phyloP scores from a whole-genome alignment of 2,888 invertebrate genomes.

The Trachelus troglodyta region DNA sequence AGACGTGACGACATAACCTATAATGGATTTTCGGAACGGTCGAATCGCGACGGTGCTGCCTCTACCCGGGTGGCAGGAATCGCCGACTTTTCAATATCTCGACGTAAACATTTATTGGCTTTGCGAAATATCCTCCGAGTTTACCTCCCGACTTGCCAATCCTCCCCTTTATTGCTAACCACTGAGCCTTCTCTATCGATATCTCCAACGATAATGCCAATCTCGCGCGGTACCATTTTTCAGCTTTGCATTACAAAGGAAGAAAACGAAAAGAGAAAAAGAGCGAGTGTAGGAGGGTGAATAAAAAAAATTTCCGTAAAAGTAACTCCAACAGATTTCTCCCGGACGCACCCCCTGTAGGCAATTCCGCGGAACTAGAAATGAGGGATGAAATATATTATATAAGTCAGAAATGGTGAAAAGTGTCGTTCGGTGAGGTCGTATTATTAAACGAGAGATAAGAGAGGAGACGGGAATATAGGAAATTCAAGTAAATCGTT shows the following conservation, averaged over 20 bases:
- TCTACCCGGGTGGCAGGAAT: background rate
- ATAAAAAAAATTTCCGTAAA: background rate
- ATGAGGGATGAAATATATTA: background rate
- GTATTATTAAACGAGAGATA: background rate
- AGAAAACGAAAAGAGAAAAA: background rate
- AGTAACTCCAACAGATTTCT: background rate
- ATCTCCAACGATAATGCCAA: background rate
- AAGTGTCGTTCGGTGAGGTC: background rate
- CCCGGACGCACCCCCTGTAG: background rate
- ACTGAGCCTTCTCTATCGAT: background rate
- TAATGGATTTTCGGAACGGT: background rate
- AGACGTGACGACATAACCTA: background rate
- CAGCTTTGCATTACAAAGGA: background rate
- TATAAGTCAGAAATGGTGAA: background rate
- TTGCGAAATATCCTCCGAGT: constrained; percentile 14
- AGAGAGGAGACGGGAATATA: background rate
- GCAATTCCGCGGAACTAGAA: background rate
- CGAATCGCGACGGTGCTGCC: background rate
- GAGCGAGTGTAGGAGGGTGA: background rate
- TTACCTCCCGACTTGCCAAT: constrained; percentile 7
- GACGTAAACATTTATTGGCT: constrained; percentile 22
- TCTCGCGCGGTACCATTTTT: background rate
- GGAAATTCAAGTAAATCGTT: background rate
- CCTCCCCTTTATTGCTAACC: background rate
- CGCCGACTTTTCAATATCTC: constrained; percentile 7